Conservation (phyloP, 2,888 invertebrate species). For the Cheilosia urbana region DNA sequence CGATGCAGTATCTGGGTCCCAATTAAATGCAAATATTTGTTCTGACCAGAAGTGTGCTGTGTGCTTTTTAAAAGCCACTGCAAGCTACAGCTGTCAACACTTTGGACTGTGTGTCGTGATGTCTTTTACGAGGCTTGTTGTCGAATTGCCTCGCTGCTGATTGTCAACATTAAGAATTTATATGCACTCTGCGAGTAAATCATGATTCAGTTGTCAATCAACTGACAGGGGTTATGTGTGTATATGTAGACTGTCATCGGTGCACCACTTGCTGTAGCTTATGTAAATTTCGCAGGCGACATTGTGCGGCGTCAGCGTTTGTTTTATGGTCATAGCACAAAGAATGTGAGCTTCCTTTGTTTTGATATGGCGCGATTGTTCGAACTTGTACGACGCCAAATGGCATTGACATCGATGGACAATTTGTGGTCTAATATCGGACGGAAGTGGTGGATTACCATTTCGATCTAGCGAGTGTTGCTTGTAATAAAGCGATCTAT, state of each 20-base stretch:
- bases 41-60: not conserved
- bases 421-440: constrained; percentile 10
- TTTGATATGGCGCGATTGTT: constrained; percentile 9
- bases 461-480: too few species aligned
- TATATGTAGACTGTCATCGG: constrained; percentile 12
- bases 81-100: constrained; percentile 37
- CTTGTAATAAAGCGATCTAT: too few species aligned
- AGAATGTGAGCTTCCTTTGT: constrained; percentile 1
- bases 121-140: constrained; percentile 2
- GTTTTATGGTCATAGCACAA: constrained; percentile 11
- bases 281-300: constrained; percentile 55
- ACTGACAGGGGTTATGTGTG: constrained; percentile 18
- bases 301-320: constrained; percentile 15
- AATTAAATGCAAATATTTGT: constrained; percentile 43
- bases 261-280: constrained; percentile 40
- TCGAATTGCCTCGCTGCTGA: constrained; percentile 22
- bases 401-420: constrained; percentile 38
- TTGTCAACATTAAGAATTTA: constrained; percentile 47
- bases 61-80: not conserved
- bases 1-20: constrained; percentile 11
- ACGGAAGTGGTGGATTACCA: not conserved
- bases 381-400: constrained; percentile 12
- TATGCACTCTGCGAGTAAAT: constrained; percentile 37
- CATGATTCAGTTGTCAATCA: constrained; percentile 67
- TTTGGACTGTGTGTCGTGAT: constrained; percentile 6